Evolutionary conservation across 2,113 vertebrate species (phyloP), one percentile per base, ranked within the genome.

Genomic region (Tricholaema leucomelas): DNA sequence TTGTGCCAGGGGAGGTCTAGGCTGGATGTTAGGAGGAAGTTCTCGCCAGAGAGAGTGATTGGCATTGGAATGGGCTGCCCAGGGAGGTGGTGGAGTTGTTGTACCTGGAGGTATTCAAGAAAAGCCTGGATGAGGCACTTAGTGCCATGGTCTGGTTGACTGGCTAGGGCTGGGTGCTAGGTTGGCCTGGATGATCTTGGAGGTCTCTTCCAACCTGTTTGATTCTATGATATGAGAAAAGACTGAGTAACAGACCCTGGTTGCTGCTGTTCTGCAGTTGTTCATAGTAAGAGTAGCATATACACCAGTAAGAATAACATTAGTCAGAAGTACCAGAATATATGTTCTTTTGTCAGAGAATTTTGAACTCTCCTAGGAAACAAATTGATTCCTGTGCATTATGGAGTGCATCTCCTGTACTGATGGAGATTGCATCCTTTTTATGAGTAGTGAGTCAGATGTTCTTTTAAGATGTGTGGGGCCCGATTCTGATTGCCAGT

Each of bases 321-420:
- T 20, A 12, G 9, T 79, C 67, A 82, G 38, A 20, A 92, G 52
- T 63, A 92, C n/a, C 38, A 89, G 55, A 72, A 42, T 66, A 52
- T 0, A 12, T 71, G 31, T 72, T 61, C 30, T 88, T 70, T 52
- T 80, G 73, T 48, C n/a, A 88, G 40, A 38, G 50, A 85, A 76
- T 71, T 58, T 90, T 77, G 52, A 88, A 70, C 42, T 80, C 71
- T 87, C 18, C 27, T 73, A 77, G 72, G 86, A 92, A 92, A 80
- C 13, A 52, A 87, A 89, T 85, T 60, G 44, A 56, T 87, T 93
- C 35, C 67, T 89, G 55, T 91, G 74, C 31, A 12, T 91, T 81
- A 50, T 54, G 8, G 46, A 69, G 8, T 69, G 46, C 24, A 27
- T 35, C 31, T 18, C n/a, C 24, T 35, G 30, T 55, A 33, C 64